Conservation (phyloP, 2,888 invertebrate species). For the Syrphus vitripennis region DNA sequence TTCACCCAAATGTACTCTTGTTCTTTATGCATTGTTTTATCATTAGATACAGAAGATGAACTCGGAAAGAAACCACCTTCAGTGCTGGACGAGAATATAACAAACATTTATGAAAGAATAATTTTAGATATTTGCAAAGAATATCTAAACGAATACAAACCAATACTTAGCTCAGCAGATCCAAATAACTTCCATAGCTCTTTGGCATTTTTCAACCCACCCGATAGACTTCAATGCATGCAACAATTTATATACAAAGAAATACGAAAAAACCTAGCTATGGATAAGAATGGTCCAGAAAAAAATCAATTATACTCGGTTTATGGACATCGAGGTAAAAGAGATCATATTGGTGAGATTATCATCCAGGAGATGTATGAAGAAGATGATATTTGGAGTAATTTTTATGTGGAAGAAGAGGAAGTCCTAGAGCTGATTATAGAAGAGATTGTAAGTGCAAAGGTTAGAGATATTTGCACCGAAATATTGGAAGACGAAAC, state of each 20-base stretch:
- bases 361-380: slow-evolving; percentile 87
- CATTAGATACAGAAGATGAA: slow-evolving; percentile 74
- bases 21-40: not conserved
- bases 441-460: slow-evolving; percentile 83
- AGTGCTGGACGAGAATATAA: slow-evolving; percentile 77
- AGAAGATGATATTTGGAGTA: slow-evolving; percentile 88
- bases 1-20: not conserved
- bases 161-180: slow-evolving; percentile 75
- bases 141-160: slow-evolving; percentile 81
- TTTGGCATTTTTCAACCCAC: slow-evolving; percentile 79
- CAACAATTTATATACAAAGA: slow-evolving; percentile 82
- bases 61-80: slow-evolving; percentile 74
- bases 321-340: slow-evolving; percentile 84
- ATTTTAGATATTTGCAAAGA: slow-evolving; percentile 85
- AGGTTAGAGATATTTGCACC: slow-evolving; percentile 80
- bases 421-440: slow-evolving; percentile 85
- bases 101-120: slow-evolving; percentile 83
- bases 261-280: slow-evolving; percentile 82
- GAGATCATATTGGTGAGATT: slow-evolving; percentile 88
- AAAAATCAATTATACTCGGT: slow-evolving; percentile 74
- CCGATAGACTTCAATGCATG: slow-evolving; percentile 82
- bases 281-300: slow-evolving; percentile 82
- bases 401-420: slow-evolving; percentile 87
- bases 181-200: slow-evolving; percentile 79
- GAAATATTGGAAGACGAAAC: slow-evolving; percentile 71